Evolutionary conservation across 2,888 invertebrate species (phyloP).

Genomic region (Agriopis aurantiaria): DNA sequence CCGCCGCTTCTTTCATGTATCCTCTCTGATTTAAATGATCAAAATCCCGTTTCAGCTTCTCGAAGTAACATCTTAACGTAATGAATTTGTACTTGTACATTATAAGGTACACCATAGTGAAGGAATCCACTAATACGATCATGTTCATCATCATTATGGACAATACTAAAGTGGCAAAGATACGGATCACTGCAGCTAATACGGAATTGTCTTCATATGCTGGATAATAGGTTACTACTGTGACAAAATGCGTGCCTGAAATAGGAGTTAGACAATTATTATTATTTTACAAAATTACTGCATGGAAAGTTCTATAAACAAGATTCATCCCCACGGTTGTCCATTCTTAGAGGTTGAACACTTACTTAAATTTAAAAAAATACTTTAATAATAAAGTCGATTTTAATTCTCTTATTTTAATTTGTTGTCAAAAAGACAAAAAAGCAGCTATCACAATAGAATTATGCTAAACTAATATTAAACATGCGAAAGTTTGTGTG

Average conservation of each 20-base stretch:
- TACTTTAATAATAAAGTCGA: too few species aligned
- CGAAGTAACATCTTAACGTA: conserved; percentile 72
- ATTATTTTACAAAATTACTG: too few species aligned
- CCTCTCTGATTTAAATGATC: conserved; percentile 53
- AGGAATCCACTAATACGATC: conserved; percentile 70
- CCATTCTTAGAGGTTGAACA: too few species aligned
- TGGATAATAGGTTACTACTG: conserved; percentile 76
- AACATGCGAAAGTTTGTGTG: too few species aligned
- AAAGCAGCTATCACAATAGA: background rate
- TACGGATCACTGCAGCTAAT: conserved; percentile 57
- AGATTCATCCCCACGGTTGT: too few species aligned
- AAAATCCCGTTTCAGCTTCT: conserved; percentile 62
- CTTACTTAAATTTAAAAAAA: too few species aligned
- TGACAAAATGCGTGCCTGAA: conserved; percentile 74
- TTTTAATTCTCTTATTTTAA: too few species aligned
- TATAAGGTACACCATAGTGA: conserved; percentile 69
- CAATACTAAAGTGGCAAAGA: conserved; percentile 63
- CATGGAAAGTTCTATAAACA: too few species aligned
- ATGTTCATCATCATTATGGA: conserved; percentile 68
- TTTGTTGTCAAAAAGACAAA: background rate
- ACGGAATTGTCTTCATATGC: conserved; percentile 63
- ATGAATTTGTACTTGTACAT: conserved; percentile 78
- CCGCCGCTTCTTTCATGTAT: conserved; percentile 54
- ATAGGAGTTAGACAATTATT: conserved; percentile 30
- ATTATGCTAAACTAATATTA: too few species aligned